Evolutionary conservation across 2,888 invertebrate genomes (phyloP).

Genomic region (Gordius sp.): DNA sequence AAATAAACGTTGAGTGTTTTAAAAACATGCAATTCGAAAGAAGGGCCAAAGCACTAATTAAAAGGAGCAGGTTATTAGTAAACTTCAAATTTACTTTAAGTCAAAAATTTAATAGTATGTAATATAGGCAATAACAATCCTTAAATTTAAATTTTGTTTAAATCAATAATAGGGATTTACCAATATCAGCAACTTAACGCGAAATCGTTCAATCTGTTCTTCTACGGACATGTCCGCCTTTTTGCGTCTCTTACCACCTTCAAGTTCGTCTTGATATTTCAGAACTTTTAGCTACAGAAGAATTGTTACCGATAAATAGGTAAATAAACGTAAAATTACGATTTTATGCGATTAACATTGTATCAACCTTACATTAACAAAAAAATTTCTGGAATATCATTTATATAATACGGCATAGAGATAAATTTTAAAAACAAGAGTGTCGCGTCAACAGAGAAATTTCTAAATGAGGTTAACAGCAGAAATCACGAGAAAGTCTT

Average conservation of each 20-base stretch:
- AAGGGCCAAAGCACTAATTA: too few relatives aligned
- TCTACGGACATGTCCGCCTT: conserved; percentile 46
- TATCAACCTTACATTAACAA: conserved; percentile 15
- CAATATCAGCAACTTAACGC: conserved; percentile 47
- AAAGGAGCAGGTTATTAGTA: too few relatives aligned
- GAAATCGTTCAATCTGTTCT: conserved; percentile 61
- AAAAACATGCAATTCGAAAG: too few relatives aligned
- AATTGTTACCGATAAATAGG: neutral
- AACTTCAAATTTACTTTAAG: too few relatives aligned
- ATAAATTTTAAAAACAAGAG: neutral
- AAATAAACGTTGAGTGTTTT: too few relatives aligned
- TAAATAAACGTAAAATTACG: conserved; percentile 16
- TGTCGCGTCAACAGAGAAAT: neutral
- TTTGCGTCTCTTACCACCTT: conserved; percentile 47
- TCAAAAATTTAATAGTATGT: too few relatives aligned
- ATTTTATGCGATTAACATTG: conserved; percentile 15
- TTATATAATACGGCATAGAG: neutral
- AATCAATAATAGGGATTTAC: neutral
- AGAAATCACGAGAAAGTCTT: neutral
- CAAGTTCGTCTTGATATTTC: conserved; percentile 80
- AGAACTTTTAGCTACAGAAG: conserved; percentile 47
- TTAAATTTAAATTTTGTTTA: too few relatives aligned
- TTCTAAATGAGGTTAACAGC: conserved; percentile 12
- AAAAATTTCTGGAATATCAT: conserved; percentile 16
- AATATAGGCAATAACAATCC: too few relatives aligned